Evolutionary conservation across 1,140 invertebrate species (phyloP), one percentile per base, ranked within the genome.

Genomic region (Doryteuthis pealeii): DNA sequence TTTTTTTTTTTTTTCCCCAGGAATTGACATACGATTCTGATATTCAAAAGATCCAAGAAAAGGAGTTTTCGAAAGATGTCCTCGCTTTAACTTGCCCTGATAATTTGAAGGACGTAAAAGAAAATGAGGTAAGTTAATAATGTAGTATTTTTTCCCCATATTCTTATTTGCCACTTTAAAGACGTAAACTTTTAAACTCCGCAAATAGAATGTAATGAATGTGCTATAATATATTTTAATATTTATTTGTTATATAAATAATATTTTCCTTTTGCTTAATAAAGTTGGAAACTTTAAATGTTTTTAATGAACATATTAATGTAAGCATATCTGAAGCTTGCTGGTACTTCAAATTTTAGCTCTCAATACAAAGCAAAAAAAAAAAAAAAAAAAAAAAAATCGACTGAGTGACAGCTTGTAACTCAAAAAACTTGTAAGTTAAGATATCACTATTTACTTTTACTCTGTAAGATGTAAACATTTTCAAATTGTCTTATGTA

Each of bases 11-110:
- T 22, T 22, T 22, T 28, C 26, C 26, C 54, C 54, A 62, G 54
- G 54, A 62, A 5, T 62, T 62, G 26, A 14, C 54, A n/a, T 28
- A 22, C 18, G 54, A 62, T 62, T n/a, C 1, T 62, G 26, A 62
- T 15, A 62, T 28, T 0, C 22, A 62, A 62, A 2, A 2, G 18
- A 80, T 82, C 58, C 77, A 84, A 32, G 85, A 83, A 66, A 73
- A 74, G 31, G 76, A 76, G n/a, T 74, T 82, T 70, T 80, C 79
- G 76, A 89, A 91, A 76, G 91, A 92, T 62, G 91, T 96, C 14
- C 86, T 97, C 31, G 88, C 90, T 74, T 82, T 78, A 67, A 43
- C 72, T 31, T 84, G 95, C 83, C 95, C 96, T 15, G 82, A 89
- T 4, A 87, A 92, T 72, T 90, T 93, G 58, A 83, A 90, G 75